Conservation (phyloP, 2,797 vertebrate species). For the Zonotrichia albicollis region DNA sequence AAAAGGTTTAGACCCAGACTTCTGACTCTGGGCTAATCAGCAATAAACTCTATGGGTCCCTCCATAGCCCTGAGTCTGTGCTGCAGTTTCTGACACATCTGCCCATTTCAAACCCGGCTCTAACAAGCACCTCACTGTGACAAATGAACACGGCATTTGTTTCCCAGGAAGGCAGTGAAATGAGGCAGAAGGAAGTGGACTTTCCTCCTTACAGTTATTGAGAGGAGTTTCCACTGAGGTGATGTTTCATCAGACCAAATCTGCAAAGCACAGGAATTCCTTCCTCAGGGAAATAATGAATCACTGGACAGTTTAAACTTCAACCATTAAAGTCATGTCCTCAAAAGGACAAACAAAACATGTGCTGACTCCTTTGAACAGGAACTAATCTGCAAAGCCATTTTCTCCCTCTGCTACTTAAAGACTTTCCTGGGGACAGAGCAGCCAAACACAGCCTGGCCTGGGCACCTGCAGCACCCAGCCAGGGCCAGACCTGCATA, state of each 20-base stretch:
- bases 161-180: conserved; percentile 38
- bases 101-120: not conserved
- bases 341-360: conserved; percentile 16
- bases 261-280: conserved; percentile 49
- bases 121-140: not conserved
- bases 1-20: conserved; percentile 41
- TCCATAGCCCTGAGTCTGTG: not conserved
- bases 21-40: conserved; percentile 18
- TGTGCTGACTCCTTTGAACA: conserved; percentile 6
- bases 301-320: conserved; percentile 50
- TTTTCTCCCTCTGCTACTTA: not conserved
- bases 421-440: not conserved
- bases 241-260: conserved; percentile 46
- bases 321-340: not conserved
- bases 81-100: not conserved
- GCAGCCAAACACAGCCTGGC: not conserved
- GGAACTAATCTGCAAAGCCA: conserved; percentile 28
- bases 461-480: not conserved
- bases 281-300: conserved; percentile 51
- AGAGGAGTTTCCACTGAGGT: conserved; percentile 33
- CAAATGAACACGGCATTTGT: not conserved
- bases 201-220: conserved; percentile 31
- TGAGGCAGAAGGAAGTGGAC: conserved; percentile 49
- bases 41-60: not conserved
- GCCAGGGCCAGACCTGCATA: conserved; percentile 81